A percentile compares a stretch with the other conserved stretches of the same genome.
These are phyloP conservation scores for Casuarius casuarius DNA, from an alignment of 2,113 vertebrate species.

Conservation along the genomic window DNA sequence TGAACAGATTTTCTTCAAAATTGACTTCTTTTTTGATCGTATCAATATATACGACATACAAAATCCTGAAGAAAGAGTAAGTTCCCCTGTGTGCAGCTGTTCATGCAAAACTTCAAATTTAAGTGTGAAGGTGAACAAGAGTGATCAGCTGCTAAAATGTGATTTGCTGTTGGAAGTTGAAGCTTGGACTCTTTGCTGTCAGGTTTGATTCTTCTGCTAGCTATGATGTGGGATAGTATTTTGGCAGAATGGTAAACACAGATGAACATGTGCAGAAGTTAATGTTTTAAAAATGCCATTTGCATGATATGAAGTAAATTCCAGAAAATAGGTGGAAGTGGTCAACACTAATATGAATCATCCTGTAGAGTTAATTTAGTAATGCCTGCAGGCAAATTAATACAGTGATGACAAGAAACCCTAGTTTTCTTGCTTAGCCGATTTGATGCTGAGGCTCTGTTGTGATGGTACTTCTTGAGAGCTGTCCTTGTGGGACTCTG, in stretches of 20 bases:
- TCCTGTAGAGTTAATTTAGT: not conserved
- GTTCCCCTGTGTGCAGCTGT: not conserved
- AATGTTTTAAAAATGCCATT: not conserved
- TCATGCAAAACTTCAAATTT: not conserved
- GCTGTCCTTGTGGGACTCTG: not conserved
- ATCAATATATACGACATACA: not conserved
- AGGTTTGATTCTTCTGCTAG: not conserved
- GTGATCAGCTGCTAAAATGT: not conserved
- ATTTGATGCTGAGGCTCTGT: not conserved
- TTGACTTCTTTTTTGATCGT: not conserved
- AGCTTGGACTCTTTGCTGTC: not conserved
- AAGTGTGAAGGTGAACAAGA: not conserved
- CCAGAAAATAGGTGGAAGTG: not conserved
- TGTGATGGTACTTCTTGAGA: not conserved
- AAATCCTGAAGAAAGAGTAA: not conserved
- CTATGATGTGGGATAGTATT: not conserved
- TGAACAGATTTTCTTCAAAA: not conserved
- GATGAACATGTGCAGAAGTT: not conserved
- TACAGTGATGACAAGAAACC: not conserved
- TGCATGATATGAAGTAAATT: not conserved
- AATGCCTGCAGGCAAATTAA: not conserved
- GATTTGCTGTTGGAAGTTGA: not conserved
- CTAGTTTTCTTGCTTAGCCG: not conserved
- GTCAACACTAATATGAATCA: not conserved
- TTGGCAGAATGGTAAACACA: not conserved